A percentile compares a stretch with the other conserved stretches of the same genome.
Evolutionary conservation across 2,113 vertebrate genomes (phyloP).

Genomic region (Arvicanthis niloticus): DNA sequence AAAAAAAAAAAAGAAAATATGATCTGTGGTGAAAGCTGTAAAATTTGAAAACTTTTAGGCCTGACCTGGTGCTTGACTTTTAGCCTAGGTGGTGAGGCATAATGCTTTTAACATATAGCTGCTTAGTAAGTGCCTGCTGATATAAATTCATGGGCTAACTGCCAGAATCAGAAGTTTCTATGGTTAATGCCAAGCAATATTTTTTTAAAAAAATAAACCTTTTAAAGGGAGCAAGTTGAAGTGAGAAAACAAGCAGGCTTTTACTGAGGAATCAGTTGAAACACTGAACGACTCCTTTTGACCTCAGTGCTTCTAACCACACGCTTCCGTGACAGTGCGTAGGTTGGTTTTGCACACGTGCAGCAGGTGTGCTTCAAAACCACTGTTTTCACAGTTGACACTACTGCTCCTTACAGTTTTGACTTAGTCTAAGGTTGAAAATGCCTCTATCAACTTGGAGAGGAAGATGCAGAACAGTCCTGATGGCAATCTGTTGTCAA

Average conservation of each 20-base stretch:
- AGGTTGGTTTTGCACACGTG: background rate
- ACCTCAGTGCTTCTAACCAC: background rate
- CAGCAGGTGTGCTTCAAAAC: background rate
- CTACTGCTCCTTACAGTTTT: conserved; percentile 23
- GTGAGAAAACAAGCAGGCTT: conserved; percentile 39
- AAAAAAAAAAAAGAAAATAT: conserved; percentile 34
- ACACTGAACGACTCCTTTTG: conserved; percentile 3
- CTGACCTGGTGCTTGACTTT: background rate
- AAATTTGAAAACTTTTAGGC: conserved; percentile 28
- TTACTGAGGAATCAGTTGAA: background rate
- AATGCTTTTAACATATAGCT: background rate
- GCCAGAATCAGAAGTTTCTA: background rate
- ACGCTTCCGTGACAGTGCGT: background rate
- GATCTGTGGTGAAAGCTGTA: conserved; percentile 18
- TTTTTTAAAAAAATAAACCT: background rate
- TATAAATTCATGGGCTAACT: conserved; percentile 10
- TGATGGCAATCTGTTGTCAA: conserved; percentile 70
- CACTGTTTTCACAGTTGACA: conserved; percentile 14
- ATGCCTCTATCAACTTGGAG: conserved; percentile 42
- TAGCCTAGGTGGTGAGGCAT: background rate
- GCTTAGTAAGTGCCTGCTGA: conserved; percentile 31
- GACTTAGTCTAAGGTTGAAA: conserved; percentile 46
- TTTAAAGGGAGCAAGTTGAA: conserved; percentile 28
- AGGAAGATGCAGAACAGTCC: conserved; percentile 11
- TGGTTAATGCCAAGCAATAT: background rate